Evolutionary conservation across 2,113 vertebrate species (phyloP), one percentile per base, ranked within the genome.

Genomic region (Microcebus griseorufus): DNA sequence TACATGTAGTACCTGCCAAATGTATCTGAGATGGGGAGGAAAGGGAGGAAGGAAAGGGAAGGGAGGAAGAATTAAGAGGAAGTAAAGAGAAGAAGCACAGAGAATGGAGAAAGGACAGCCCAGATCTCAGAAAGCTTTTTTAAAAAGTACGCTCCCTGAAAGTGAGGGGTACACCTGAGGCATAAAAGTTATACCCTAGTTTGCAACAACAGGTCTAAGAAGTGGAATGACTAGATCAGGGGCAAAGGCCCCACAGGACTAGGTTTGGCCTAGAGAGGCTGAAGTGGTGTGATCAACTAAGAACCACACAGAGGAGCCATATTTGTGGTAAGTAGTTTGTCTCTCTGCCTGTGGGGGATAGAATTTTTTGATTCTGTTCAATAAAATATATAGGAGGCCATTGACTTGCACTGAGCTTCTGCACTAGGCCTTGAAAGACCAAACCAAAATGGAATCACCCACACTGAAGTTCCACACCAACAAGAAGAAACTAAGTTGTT

Each of bases 61-160:
- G 32, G 53, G 45, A 78, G 89, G 29, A 93, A 79, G 17, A 5
- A 8, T 17, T n/a, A 0, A 23, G 17, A 69, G 13, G n/a, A 89
- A 89, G 5, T 85, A 20, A 94, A 92, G 34, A 67, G 22, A 84
- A 11, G 37, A 48, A 83, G 2, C 11, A 65, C 32, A 39, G 37
- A 58, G 29, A 82, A 23, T 81, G 42, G 32, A 90, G 60, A 75
- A 93, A 95, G 39, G 22, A 37, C 7, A 55, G 12, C 7, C 25
- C 14, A 58, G 67, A 87, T 58, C 51, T 89, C 60, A n/a, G 37
- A 65, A 95, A 87, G 45, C 53, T n/a, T 80, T 64, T 90, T 34
- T 83, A 75, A 93, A 75, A 93, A 78, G 42, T 55, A 55, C 72
- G 69, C 34, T 93, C 93, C 55, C 87, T 73, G 55, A 67, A 91